Conservation (phyloP, 37 sponge, comb jelly and placozoan genomes). For the Crambe crambe region DNA sequence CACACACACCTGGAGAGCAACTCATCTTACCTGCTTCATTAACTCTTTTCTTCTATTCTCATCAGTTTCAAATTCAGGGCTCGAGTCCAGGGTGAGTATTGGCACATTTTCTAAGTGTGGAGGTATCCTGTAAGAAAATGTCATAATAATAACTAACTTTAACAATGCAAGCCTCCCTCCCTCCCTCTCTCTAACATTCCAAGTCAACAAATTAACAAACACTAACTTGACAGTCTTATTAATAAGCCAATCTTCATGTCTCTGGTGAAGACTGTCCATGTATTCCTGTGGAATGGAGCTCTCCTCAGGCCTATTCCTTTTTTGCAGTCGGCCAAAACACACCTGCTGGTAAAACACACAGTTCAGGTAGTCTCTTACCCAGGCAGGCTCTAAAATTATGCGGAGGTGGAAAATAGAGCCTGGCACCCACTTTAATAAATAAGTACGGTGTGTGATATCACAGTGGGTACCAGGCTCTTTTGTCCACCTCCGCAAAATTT, state of each 20-base stretch:
- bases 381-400: too few species aligned
- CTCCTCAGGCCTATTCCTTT: conserved; percentile 57
- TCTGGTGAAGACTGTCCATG: conserved; percentile 43
- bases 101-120: conserved; percentile 20
- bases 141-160: background rate
- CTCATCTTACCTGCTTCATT: conserved; percentile 39
- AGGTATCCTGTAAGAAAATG: conserved; percentile 6
- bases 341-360: conserved; percentile 35
- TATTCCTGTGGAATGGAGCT: conserved; percentile 40
- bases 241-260: conserved; percentile 66
- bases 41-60: conserved; percentile 8
- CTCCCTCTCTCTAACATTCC: background rate
- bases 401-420: too few species aligned
- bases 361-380: too few species aligned
- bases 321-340: conserved; percentile 42
- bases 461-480: too few species aligned
- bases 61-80: conserved; percentile 49
- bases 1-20: too few species aligned
- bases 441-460: too few species aligned
- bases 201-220: background rate
- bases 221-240: conserved; percentile 39
- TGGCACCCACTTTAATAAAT: too few species aligned
- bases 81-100: conserved; percentile 53
- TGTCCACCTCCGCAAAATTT: too few species aligned
- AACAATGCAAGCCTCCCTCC: background rate